Base-by-base conservation (phyloP, 1,140 invertebrate species). In the Amphibalanus amphitrite region DNA sequence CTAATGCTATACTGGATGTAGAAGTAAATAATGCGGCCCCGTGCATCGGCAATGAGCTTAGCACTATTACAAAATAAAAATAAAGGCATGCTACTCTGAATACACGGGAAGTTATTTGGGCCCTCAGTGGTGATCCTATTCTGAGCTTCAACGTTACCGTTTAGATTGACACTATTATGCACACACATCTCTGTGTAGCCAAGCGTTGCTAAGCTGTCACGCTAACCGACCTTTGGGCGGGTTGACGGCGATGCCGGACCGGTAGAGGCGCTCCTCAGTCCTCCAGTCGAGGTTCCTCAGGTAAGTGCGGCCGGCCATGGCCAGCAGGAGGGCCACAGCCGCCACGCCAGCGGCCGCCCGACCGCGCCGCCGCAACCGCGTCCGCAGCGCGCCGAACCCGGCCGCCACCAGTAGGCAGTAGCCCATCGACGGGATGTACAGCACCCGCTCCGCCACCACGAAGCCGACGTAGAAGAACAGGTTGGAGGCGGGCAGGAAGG, bases 401-500 rank as follows among this genome's bases (percentile, higher is more conserved):
- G 90, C 81, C 28, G 82, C 83, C 67, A 93, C 78, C 29, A 95
- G 77, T 25, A 94, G 79, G 77, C 89, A 93, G 79, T 88, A 92
- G 71, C 93, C 93, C 73, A 87, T 85, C 59, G 90, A 92, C n/a
- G 92, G 89, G 72, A 94, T 85, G 78, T 94, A 93, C 15, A 95
- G 81, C 40, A 90, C 87, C 77, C 92, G 83, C 79, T 96, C 93
- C 29, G 92, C 92, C 59, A 95, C 83, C 0, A 95, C 92, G 83
- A 96, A 95, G 29, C 93, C 92, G 69, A 98, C 95, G 64, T 86
- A 89, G 78, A 76, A 77, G 75, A 86, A 83, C 65, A 98, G 81
- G 80, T 97, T 97, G 68, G 88, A 87, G 0, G 95, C 93, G 59
- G 95, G 95, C 70, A 97, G 79, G 81, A 97, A 98, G 67, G 95